A percentile compares a stretch with the other conserved stretches of the same genome.
These are phyloP conservation scores for Acanthisitta chloris DNA, from an alignment of 2,113 vertebrate species.

Conservation along the genomic window DNA sequence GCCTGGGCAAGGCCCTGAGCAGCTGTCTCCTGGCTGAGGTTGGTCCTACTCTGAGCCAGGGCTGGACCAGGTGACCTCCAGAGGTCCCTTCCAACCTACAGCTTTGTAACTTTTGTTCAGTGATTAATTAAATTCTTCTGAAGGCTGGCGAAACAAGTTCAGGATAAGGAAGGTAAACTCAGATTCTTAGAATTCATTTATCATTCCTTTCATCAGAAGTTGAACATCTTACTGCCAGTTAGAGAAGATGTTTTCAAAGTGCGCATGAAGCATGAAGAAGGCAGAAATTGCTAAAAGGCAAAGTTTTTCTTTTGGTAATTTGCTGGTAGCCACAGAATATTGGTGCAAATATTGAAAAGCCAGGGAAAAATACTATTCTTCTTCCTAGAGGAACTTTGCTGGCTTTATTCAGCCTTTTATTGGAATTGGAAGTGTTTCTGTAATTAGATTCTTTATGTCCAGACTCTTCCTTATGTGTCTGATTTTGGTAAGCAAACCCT, in stretches of 20 bases:
- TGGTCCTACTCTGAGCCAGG: neutral
- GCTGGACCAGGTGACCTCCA: neutral
- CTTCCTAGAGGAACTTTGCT: neutral
- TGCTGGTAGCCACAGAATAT: neutral
- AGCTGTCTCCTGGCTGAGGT: neutral
- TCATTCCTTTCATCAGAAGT: neutral
- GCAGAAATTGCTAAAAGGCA: neutral
- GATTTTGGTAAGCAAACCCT: neutral
- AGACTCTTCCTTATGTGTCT: neutral
- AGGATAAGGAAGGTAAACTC: neutral
- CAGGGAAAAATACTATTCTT: neutral
- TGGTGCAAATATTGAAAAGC: neutral
- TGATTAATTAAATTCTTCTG: neutral
- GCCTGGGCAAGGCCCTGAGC: neutral
- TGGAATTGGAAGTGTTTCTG: neutral
- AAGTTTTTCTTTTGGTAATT: neutral
- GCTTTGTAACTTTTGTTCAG: neutral
- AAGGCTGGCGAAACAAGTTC: neutral
- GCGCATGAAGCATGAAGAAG: neutral
- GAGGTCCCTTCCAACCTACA: neutral
- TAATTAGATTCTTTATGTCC: neutral
- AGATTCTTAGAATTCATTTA: neutral
- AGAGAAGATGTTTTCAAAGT: neutral
- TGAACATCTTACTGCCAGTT: neutral
- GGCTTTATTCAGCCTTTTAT: neutral